Conservation (phyloP, 2,888 invertebrate genomes). For the Julus scandinavius region DNA sequence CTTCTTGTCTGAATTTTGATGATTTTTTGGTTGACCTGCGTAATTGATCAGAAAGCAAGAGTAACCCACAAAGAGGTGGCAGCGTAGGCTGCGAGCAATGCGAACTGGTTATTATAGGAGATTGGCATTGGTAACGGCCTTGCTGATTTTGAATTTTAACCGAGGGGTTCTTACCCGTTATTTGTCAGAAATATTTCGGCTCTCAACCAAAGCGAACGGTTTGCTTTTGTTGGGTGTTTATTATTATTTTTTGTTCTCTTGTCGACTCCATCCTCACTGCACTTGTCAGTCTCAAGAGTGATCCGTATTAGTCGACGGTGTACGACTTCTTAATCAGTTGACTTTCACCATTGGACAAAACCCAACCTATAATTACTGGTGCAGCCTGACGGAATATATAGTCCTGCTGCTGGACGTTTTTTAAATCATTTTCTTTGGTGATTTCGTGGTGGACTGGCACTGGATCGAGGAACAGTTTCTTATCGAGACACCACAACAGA, state of each 20-base stretch:
- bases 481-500: background rate
- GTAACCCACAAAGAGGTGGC: conserved; percentile 26
- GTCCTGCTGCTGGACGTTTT: conserved; percentile 6
- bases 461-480: background rate
- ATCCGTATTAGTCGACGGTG: conserved; percentile 23
- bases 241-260: too few species aligned
- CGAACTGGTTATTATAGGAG: conserved; percentile 42
- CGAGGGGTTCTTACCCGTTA: conserved; percentile 47
- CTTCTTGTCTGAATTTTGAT: background rate
- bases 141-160: conserved; percentile 40
- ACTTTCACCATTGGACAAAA: conserved; percentile 35
- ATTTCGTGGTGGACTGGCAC: background rate
- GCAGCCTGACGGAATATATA: conserved; percentile 4
- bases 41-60: conserved; percentile 34
- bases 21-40: background rate
- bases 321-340: conserved; percentile 1
- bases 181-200: conserved; percentile 19
- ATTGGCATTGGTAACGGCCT: conserved; percentile 47
- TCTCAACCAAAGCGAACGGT: background rate
- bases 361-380: background rate
- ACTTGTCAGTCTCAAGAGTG: background rate
- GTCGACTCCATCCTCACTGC: too few species aligned
- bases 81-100: conserved; percentile 23
- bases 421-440: background rate
- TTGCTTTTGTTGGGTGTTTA: background rate